Percentiles rank a stretch among this genome's conserved stretches.
These are phyloP conservation scores for Rhinogobio ventralis DNA, from an alignment of 2,797 vertebrate genomes.

Conservation along the genomic window DNA sequence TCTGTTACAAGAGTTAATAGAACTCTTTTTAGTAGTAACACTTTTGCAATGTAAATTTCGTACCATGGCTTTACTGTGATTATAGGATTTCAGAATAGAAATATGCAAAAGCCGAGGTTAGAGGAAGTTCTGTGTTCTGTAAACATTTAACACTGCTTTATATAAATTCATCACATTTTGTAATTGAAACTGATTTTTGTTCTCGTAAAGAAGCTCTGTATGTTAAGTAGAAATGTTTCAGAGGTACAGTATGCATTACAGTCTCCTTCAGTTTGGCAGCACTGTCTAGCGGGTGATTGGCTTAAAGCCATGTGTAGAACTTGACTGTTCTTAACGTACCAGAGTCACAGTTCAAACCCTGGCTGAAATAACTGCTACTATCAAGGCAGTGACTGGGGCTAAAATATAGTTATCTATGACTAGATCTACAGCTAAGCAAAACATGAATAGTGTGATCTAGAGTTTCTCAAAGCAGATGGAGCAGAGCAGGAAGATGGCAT, in stretches of 20 bases:
- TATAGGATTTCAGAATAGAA: slow-evolving; percentile 37
- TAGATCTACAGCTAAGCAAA: slow-evolving; percentile 3
- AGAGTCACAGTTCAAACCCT: not conserved
- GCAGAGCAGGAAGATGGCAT: slow-evolving; percentile 82
- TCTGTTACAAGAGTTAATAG: slow-evolving; percentile 17
- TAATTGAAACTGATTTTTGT: slow-evolving; percentile 3
- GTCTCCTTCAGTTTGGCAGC: slow-evolving; percentile 32
- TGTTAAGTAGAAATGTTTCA: slow-evolving; percentile 34
- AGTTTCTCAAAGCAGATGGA: slow-evolving; percentile 78
- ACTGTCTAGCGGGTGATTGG: not conserved
- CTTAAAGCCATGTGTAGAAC: not conserved
- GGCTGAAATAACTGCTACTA: slow-evolving; percentile 29
- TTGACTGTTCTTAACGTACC: not conserved
- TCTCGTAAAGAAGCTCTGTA: slow-evolving; percentile 1
- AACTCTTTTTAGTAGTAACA: slow-evolving; percentile 13
- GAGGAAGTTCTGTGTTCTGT: slow-evolving; percentile 55
- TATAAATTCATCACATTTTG: slow-evolving; percentile 39
- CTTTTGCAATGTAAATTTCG: not conserved
- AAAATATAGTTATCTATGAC: slow-evolving; percentile 6
- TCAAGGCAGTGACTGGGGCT: slow-evolving; percentile 33
- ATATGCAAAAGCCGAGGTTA: slow-evolving; percentile 22
- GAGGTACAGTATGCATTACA: slow-evolving; percentile 24
- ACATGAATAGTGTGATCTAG: slow-evolving; percentile 58
- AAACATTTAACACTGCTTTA: slow-evolving; percentile 45
- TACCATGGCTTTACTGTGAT: not conserved